Conservation (phyloP, 1,140 invertebrate genomes). For the Leptinotarsa texana region DNA sequence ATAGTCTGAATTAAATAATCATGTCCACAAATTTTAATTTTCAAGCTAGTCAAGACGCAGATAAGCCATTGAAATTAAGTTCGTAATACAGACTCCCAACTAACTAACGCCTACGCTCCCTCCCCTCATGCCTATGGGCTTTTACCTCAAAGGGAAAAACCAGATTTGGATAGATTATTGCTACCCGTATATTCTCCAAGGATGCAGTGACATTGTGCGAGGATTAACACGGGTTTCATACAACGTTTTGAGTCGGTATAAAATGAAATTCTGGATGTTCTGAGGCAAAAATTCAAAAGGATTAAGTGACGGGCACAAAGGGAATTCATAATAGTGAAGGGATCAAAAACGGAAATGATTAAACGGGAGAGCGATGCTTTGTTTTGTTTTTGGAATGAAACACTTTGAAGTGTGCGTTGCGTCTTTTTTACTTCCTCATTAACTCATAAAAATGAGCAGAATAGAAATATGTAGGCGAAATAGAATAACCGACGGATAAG, state of each 20-base stretch:
- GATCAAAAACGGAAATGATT: slow-evolving; percentile 1
- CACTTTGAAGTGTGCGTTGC: too few species aligned
- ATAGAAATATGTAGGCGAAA: too few species aligned
- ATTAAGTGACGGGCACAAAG: neutral
- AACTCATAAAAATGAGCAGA: too few species aligned
- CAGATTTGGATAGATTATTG: neutral
- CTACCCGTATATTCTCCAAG: neutral
- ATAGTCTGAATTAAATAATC: too few species aligned
- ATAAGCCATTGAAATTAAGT: too few species aligned
- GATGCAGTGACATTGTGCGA: neutral
- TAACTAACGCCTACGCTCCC: too few species aligned
- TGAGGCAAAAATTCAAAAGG: neutral
- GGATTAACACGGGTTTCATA: neutral
- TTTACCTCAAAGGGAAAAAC: neutral
- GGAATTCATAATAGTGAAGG: neutral
- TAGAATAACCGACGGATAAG: too few species aligned
- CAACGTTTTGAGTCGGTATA: neutral
- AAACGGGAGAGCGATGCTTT: neutral
- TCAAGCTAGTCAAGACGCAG: too few species aligned
- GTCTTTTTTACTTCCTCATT: too few species aligned
- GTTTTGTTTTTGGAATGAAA: too few species aligned
- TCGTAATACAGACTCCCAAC: too few species aligned
- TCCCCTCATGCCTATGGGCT: neutral
- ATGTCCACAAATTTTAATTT: too few species aligned
- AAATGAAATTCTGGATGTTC: neutral